Evolutionary conservation across 2,797 vertebrate species (phyloP).

Genomic region (Rhinogobio ventralis): DNA sequence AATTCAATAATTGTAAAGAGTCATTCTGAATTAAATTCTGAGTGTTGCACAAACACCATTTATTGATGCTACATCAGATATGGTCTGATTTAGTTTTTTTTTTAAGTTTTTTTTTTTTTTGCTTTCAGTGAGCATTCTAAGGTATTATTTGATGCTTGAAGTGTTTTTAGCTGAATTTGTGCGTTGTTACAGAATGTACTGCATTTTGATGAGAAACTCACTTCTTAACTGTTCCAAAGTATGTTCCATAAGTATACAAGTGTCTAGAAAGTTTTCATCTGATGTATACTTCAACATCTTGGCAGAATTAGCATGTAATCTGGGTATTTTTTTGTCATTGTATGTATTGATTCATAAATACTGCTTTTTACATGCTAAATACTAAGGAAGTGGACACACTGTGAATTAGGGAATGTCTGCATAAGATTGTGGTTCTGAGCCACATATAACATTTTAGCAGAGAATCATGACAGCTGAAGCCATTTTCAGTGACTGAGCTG

Average conservation of each 20-base stretch:
- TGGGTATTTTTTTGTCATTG: neutral
- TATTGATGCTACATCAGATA: neutral
- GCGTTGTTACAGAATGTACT: neutral
- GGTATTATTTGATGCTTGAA: neutral
- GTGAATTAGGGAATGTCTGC: neutral
- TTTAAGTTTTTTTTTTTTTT: neutral
- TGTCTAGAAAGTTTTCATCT: neutral
- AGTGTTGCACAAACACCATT: neutral
- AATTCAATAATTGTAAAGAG: neutral
- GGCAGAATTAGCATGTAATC: neutral
- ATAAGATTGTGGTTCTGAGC: neutral
- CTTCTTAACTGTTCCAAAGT: neutral
- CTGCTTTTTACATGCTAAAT: neutral
- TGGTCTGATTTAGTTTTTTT: neutral
- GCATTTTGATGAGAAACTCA: neutral
- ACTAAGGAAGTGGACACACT: neutral
- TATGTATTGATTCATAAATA: neutral
- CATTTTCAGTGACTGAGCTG: conserved; percentile 12
- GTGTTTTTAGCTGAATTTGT: neutral
- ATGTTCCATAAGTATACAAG: neutral
- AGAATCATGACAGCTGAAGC: neutral
- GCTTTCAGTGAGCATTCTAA: neutral
- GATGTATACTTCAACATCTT: neutral
- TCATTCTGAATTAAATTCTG: neutral
- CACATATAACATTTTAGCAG: neutral